A percentile compares a stretch with the other conserved stretches of the same genome.
These are phyloP conservation scores for Paralichthys olivaceus DNA, from an alignment of 2,113 vertebrate genomes.

Conservation along the genomic window DNA sequence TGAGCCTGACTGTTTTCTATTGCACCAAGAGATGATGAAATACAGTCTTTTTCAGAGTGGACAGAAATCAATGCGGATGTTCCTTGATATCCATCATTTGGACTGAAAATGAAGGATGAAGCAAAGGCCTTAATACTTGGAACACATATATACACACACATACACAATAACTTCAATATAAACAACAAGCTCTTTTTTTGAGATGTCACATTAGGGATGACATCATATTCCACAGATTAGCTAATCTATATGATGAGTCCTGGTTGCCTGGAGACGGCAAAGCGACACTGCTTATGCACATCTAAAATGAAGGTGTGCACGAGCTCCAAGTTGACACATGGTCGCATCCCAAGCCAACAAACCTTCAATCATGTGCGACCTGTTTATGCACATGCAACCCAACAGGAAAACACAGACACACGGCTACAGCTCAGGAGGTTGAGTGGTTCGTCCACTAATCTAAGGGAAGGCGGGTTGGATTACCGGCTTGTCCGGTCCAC, in stretches of 20 bases:
- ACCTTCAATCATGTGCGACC: background rate
- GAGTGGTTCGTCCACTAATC: background rate
- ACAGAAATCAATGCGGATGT: slow-evolving; percentile 70
- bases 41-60: slow-evolving; percentile 45
- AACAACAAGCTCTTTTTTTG: slow-evolving; percentile 33
- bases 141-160: slow-evolving; percentile 30
- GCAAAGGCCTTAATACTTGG: slow-evolving; percentile 22
- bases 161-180: slow-evolving; percentile 13
- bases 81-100: slow-evolving; percentile 71
- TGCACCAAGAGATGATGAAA: slow-evolving; percentile 63
- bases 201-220: background rate
- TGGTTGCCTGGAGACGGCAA: background rate
- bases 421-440: too few species aligned
- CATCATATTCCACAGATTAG: background rate
- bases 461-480: background rate
- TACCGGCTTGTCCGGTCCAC: background rate
- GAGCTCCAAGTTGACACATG: background rate
- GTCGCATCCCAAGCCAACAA: background rate
- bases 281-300: background rate
- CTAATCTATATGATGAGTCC: background rate
- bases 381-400: background rate
- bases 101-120: slow-evolving; percentile 49
- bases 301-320: background rate
- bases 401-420: background rate
- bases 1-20: slow-evolving; percentile 34